phyloP scores from a whole-genome alignment of 30 jellyfish, hydroid and myxozoan genomes.

The Catostylus mosaicus region DNA sequence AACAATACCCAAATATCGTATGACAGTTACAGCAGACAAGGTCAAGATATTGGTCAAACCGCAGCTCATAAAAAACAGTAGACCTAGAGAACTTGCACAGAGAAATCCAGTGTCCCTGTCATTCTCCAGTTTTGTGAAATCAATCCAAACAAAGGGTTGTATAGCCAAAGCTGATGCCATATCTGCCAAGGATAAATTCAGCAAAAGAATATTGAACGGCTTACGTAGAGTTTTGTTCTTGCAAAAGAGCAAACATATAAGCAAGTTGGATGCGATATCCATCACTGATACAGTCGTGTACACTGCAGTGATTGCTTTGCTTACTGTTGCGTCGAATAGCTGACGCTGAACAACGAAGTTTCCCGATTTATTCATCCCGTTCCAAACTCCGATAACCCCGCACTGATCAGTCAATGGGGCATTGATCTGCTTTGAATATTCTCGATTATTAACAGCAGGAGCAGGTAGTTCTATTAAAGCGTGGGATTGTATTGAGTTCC shows the following conservation, averaged over 20 bases:
- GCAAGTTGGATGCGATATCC: not conserved
- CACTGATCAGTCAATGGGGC: too few relatives aligned
- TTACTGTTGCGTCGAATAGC: not conserved
- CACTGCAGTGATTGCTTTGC: not conserved
- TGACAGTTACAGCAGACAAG: not conserved
- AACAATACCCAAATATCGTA: not conserved
- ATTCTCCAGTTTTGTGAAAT: not conserved
- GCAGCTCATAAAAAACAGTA: not conserved
- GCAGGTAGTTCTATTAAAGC: too few relatives aligned
- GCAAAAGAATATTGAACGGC: not conserved
- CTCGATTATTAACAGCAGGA: too few relatives aligned
- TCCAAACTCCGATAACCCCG: too few relatives aligned
- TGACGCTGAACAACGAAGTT: not conserved
- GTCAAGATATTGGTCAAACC: not conserved
- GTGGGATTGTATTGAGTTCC: too few relatives aligned
- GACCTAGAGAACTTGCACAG: not conserved
- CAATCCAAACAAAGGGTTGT: conserved; percentile 16
- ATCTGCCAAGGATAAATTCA: not conserved
- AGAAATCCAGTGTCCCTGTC: not conserved
- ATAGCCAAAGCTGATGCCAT: not conserved
- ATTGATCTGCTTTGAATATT: too few relatives aligned
- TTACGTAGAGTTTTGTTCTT: not conserved
- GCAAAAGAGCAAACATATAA: not conserved
- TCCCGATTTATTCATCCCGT: not conserved
- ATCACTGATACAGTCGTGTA: not conserved